Base-by-base conservation (phyloP, 2,888 invertebrate genomes). In the Athetis lepigone region DNA sequence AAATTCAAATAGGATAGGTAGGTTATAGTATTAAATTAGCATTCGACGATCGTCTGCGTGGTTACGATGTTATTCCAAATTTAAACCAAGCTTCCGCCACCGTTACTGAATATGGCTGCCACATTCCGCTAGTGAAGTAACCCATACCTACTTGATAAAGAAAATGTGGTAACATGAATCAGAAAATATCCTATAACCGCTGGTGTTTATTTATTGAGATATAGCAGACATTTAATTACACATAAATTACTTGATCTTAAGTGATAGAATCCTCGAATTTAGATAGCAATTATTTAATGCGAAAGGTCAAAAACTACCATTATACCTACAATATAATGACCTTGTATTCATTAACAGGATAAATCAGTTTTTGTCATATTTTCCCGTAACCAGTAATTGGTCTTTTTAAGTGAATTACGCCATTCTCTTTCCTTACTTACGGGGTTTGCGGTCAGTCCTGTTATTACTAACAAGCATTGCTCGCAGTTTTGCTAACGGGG, bases 1-100 rank as follows among this genome's bases (percentile, higher is more conserved):
- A 57, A 75, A 79, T 82, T 78, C 70, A 65, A 80, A 82, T 75
- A 45, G 77, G 82, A 79, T 80, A 64, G 37, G 37, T 37, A 78
- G 33, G 69, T 75, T 75, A 70, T 76, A 46, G 67, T 68, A 86
- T 90, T n/a, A n/a, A n/a, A n/a, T n/a, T 88, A 88, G 82, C 87
- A 90, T 89, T 88, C 89, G 76, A 75, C 72, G 67, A 81, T 82
- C 84, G 87, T 85, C 77, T 81, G 79, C 79, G 67, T 81, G 80
- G 83, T 82, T 82, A 79, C 82, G 82, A 85, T 85, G 86, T 81
- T 86, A 85, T 87, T 87, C 88, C 89, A 88, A 89, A 90, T 86
- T 88, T 88, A 88, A 83, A 87, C 81, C 74, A 52, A 69, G 82
- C 89, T 88, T 90, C 90, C 90, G 88, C 70, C 73, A 79, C 63